These are phyloP conservation scores for Germaria angustata DNA, from an alignment of 2,888 invertebrate genomes.

Conservation along the genomic window DNA sequence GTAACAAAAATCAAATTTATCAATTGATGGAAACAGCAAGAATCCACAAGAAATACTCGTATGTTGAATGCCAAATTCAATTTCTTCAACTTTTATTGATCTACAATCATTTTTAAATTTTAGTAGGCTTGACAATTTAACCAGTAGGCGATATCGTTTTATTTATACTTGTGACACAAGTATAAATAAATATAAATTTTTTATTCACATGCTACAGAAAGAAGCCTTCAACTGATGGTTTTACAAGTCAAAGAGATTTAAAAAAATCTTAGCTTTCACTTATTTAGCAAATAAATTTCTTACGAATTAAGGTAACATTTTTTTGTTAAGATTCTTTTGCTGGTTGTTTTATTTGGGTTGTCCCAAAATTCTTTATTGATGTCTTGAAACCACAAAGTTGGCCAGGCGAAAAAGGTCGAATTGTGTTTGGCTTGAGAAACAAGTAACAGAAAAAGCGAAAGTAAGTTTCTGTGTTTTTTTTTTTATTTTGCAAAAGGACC, in stretches of 20 bases:
- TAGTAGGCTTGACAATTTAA: conserved; percentile 25
- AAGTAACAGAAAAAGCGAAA: conserved; percentile 55
- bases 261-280: conserved; percentile 39
- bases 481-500: conserved; percentile 46
- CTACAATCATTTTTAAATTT: background rate
- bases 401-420: conserved; percentile 23
- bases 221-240: too few species aligned
- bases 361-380: conserved; percentile 16
- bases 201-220: too few species aligned
- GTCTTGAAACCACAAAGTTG: conserved; percentile 26
- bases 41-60: background rate
- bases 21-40: background rate
- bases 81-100: background rate
- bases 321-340: background rate
- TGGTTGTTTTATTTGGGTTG: background rate
- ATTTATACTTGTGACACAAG: too few species aligned
- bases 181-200: too few species aligned
- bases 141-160: conserved; percentile 30
- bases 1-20: conserved; percentile 33
- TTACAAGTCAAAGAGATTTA: background rate
- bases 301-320: background rate
- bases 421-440: conserved; percentile 16
- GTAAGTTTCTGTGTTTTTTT: conserved; percentile 31
- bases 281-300: conserved; percentile 4
- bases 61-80: conserved; percentile 5